A percentile compares a stretch with the other conserved stretches of the same genome.
phyloP scores from a whole-genome alignment of 2,888 invertebrate genomes.

The Metallyticus violacea region DNA sequence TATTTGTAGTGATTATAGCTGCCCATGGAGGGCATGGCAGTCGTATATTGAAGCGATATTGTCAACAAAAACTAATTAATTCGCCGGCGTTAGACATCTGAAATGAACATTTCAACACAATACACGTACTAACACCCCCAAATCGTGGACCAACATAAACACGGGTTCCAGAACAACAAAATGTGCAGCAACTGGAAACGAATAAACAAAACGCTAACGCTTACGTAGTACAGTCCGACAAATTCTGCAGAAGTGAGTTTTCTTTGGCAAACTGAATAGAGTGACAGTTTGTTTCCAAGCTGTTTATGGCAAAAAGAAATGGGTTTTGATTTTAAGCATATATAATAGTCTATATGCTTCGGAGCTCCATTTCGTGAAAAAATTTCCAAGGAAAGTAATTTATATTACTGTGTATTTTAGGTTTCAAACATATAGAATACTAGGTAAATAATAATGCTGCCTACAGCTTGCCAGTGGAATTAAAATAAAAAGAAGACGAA shows the following conservation, averaged over 20 bases:
- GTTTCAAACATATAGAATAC: too few species aligned
- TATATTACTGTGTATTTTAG: too few species aligned
- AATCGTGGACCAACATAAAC: too few species aligned
- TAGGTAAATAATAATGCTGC: too few species aligned
- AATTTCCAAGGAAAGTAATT: too few species aligned
- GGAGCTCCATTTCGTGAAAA: too few species aligned
- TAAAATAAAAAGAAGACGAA: too few species aligned
- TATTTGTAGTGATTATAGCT: neutral
- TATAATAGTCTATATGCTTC: too few species aligned
- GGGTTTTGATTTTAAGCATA: neutral
- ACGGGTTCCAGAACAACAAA: neutral
- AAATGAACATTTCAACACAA: too few species aligned
- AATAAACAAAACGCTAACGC: neutral
- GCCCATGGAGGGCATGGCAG: neutral
- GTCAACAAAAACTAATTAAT: neutral
- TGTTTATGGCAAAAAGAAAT: neutral
- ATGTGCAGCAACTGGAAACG: neutral
- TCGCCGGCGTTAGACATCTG: too few species aligned
- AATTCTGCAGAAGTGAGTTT: neutral
- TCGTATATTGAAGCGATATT: neutral
- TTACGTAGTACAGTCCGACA: neutral
- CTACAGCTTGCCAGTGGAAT: too few species aligned
- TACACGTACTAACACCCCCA: too few species aligned
- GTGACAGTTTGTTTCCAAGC: neutral
- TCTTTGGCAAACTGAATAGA: neutral